These are phyloP conservation scores for Lontra canadensis DNA, from an alignment of 2,113 vertebrate genomes.

Conservation along the genomic window DNA sequence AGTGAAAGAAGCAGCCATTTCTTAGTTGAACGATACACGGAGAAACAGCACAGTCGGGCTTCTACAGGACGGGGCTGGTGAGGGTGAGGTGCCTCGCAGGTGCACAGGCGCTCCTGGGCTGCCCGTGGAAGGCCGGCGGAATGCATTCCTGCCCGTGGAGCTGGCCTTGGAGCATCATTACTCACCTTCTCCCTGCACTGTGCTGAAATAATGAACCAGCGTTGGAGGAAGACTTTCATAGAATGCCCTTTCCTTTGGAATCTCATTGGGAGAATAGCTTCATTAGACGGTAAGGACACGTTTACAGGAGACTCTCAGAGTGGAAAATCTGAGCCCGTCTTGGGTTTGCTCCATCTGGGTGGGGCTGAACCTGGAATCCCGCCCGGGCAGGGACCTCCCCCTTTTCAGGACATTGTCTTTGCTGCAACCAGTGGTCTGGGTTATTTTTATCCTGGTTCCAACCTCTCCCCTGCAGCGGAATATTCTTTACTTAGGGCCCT, in stretches of 20 bases:
- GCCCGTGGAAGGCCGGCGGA: rapidly evolving
- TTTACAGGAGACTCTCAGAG: background rate
- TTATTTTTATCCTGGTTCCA: background rate
- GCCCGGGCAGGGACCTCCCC: too few relatives aligned
- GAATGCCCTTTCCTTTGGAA: background rate
- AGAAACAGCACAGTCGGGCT: rapidly evolving
- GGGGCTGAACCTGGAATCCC: too few relatives aligned
- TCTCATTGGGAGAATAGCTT: background rate
- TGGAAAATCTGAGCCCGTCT: background rate
- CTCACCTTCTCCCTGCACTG: background rate
- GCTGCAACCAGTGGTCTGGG: background rate
- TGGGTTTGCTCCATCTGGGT: rapidly evolving
- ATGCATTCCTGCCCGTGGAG: too few relatives aligned
- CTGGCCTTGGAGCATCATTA: background rate
- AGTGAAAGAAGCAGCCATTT: too few relatives aligned
- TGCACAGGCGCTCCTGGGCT: background rate
- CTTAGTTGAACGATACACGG: background rate
- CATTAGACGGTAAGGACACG: background rate
- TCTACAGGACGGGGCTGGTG: rapidly evolving
- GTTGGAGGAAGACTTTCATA: background rate
- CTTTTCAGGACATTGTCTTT: rapidly evolving
- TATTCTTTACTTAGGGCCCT: background rate
- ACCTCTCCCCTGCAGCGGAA: too few relatives aligned
- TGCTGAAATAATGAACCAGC: background rate
- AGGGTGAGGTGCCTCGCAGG: rapidly evolving